Percentiles rank a stretch among this genome's conserved stretches.
These are phyloP conservation scores for Oxystoma pomonae DNA, from an alignment of 2,888 invertebrate genomes.

Conservation along the genomic window DNA sequence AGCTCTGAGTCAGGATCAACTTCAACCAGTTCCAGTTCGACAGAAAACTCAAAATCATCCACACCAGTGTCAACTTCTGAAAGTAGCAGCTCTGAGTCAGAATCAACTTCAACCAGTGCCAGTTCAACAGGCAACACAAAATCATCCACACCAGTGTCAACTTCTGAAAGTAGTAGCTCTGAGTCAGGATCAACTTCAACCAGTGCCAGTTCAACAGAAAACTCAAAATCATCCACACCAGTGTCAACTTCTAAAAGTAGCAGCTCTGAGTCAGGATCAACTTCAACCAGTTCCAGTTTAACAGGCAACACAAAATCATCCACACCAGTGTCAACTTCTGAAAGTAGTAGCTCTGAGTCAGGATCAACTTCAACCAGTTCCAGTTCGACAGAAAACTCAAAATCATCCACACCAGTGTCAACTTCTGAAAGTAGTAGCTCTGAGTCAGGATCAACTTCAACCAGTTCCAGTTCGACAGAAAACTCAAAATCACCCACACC, in stretches of 20 bases:
- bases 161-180: background rate
- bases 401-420: background rate
- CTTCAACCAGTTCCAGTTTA: background rate
- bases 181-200: background rate
- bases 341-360: background rate
- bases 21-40: background rate
- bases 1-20: background rate
- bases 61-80: no score
- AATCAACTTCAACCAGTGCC: background rate
- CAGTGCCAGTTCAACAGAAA: background rate
- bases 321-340: background rate
- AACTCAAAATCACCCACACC: background rate
- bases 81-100: no score
- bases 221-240: background rate
- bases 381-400: background rate
- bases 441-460: background rate
- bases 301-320: background rate
- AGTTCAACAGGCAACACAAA: background rate
- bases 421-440: background rate
- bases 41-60: background rate
- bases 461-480: background rate
- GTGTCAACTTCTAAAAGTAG: background rate
- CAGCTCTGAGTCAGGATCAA: background rate
- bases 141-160: background rate
- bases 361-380: background rate